Evolutionary conservation across 37 sponge, comb jelly and placozoan genomes (phyloP), one percentile per base, ranked within the genome.

Genomic region (Crambe crambe): DNA sequence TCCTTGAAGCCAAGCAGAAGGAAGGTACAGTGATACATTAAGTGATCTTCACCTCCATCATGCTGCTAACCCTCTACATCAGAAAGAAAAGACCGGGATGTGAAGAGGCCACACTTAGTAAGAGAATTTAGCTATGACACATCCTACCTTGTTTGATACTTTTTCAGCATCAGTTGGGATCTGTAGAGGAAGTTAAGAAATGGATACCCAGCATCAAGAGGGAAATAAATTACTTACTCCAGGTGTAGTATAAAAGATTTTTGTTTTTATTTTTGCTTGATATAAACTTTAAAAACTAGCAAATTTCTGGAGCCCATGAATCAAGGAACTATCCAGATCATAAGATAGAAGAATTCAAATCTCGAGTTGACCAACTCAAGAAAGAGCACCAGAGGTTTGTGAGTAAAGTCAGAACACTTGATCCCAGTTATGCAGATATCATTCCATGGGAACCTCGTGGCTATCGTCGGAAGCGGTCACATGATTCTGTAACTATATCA

Each of bases 181-280:
- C 85, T 73, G 92, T 71, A 22, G 92, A 83, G 56, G 90, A 91
- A 4, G 85, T 87, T 22, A 91, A 91, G 77, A 83, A 83, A 31
- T 91, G 92, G 92, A 91, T 91, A 15, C 92, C 92, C 17, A 79
- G 70, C 42, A 91, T 91, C 34, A 59, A 76, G 62, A 74, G 56
- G 42, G 92, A 91, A 34, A 83, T 91, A 21, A 70, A 87, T 40
- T 91, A 91, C 31, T 17, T 57, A 1, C 58, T 89, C 9, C 77
- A 64, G 74, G 89, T 89, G 43, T 17, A 27, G 54, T 3, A 26
- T 21, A 47, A 62, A 62, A n/a, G n/a, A n/a, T n/a, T n/a, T n/a
- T n/a, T n/a, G n/a, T n/a, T n/a, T n/a, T n/a, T n/a, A n/a, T n/a
- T n/a, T n/a, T n/a, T n/a, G n/a, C n/a, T n/a, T n/a, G n/a, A n/a